Base-by-base conservation (phyloP, 2,113 vertebrate species). In the Vombatus ursinus region DNA sequence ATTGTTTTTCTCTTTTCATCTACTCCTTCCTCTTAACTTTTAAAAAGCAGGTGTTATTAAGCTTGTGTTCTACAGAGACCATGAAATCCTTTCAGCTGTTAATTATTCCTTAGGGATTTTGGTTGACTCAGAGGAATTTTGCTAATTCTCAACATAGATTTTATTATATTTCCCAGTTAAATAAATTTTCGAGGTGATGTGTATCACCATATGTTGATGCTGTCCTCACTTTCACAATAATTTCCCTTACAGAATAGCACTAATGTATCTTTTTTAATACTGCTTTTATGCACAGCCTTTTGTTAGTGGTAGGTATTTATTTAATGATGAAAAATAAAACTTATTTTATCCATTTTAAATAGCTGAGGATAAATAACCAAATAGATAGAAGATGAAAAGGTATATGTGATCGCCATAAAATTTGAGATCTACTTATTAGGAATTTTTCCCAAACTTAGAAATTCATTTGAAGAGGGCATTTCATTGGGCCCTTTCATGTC, bases 181-280 rank as follows among this genome's bases (percentile, higher is more conserved):
- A 77, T 91, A 95, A 92, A 89, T 61, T 96, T 57, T 96, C 95
- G 93, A 90, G 61, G 93, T 96, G 97, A 96, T 96, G 94, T 97
- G 95, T 95, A 77, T 93, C 37, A 92, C 89, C 97, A 95, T 97
- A 68, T 97, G 97, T 96, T 95, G 94, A 94, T 51, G n/a, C 48
- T 52, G 10, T 52, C 50, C 94, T 97, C 2, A 53, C 23, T 96
- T 97, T 97, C 84, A 57, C 54, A 93, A 94, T 89, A 44, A 96
- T 97, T 97, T 97, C 94, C 94, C 96, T 97, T 98, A 97, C 91
- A 96, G 94, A 96, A 98, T 94, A 95, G 94, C 50, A 31, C 95
- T 96, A 96, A 94, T 97, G 94, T 95, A 95, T 97, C 94, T 96
- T 95, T 96, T 95, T 96, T 97, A 94, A 96, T 96, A 91, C 3